Evolutionary conservation across 2,113 vertebrate genomes (phyloP).

Genomic region (Anolis sagrei): DNA sequence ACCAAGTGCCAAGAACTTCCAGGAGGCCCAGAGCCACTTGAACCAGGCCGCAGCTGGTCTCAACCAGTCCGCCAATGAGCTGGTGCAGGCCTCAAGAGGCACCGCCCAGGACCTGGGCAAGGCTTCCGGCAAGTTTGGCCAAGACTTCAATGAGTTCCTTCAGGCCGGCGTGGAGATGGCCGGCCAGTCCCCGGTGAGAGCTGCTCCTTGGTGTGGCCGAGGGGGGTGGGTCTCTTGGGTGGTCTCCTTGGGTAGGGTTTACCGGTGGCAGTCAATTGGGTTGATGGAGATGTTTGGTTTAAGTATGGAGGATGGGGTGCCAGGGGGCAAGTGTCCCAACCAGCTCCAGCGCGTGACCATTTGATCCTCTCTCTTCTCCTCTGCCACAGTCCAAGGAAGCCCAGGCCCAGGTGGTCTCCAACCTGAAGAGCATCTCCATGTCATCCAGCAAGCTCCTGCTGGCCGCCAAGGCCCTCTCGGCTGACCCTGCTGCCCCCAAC

Average conservation of each 20-base stretch:
- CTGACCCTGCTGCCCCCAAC: constrained; percentile 91
- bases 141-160: constrained; percentile 94
- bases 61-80: constrained; percentile 95
- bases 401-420: constrained; percentile 92
- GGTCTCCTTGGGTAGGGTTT: neutral
- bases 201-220: accelerated
- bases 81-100: constrained; percentile 92
- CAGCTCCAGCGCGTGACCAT: neutral
- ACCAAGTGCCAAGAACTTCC: constrained; percentile 91
- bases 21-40: constrained; percentile 91
- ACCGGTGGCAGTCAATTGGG: neutral
- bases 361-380: neutral
- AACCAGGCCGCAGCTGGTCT: constrained; percentile 90
- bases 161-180: constrained; percentile 97
- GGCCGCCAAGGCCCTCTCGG: constrained; percentile 94
- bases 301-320: neutral
- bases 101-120: constrained; percentile 92
- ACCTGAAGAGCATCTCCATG: constrained; percentile 98
- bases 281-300: too few species aligned
- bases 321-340: neutral
- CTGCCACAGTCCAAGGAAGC: constrained; percentile 88
- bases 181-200: constrained; percentile 89
- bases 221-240: neutral
- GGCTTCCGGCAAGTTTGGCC: constrained; percentile 93
- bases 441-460: constrained; percentile 96